Base-by-base conservation (phyloP, 2,113 vertebrate genomes). In the Neodon shergylaensis region DNA sequence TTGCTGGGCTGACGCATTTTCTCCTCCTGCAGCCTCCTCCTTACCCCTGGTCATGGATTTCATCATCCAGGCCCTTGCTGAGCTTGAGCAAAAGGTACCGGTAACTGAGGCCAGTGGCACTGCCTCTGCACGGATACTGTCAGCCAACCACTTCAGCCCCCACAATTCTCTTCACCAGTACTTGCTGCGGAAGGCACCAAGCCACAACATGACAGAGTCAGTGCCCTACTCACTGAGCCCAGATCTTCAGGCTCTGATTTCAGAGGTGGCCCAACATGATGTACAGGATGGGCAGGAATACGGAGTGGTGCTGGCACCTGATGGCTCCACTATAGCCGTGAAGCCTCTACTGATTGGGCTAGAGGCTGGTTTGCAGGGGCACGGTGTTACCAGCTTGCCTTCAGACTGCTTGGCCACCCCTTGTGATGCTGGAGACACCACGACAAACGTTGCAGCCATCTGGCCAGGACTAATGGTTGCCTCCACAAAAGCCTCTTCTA, bases 291-390 rank as follows among this genome's bases (percentile, higher is more conserved):
- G 82, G 31, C 95, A 61, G 73, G 99, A 99, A 86, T 91, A 93
- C 0, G 99, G 99, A 0, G 98, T 98, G 1, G 98, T 99, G 33
- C 95, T 99, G 92, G 98, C 98, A 0, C 97, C 98, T 0, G 99
- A 99, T 2, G 99, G 99, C 65, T 99, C 99, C 22, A 99, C 98
- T 0, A 98, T 99, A 5, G 98, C 99, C 1, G 96, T 99, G 0
- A 90, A 58, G 0, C 99, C 99, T 0, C 97, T 99, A 19, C 88
- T 99, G 0, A 95, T 98, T 0, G 99, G 99, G 58, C 76, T 99
- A 0, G 98, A 99, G 83, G 99, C 98, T 0, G 99, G 99, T 5
- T 87, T 99, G 31, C 98, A 96, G n/a, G 92, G 96, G 31, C n/a
- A 0, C 4, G 4, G 21, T 3, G 33, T 54, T 19, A 24, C 74